Evolutionary conservation across 1,140 invertebrate species (phyloP), one percentile per base, ranked within the genome.

Genomic region (Drosophila prosaltans): DNA sequence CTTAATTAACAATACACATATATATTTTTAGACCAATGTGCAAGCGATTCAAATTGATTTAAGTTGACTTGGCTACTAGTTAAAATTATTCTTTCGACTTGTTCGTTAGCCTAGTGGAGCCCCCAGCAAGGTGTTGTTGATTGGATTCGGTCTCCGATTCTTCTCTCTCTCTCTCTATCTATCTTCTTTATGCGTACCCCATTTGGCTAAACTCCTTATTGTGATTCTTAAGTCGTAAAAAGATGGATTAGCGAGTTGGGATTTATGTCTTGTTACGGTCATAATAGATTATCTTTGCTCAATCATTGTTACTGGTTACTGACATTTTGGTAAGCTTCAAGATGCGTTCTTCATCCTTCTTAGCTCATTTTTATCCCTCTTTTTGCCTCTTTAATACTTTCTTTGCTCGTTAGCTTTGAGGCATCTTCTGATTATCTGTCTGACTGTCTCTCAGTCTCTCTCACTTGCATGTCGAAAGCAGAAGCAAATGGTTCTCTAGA

Each of bases 261-360:
- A 88, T 78, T 88, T 88, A 74, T 78, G 83, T 83, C 83, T 88
- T 78, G 83, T 88, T 86, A 86, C 76, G 83, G 83, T 86, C 83
- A 86, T 88, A 86, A 86, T 88, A 88, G 83, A 86, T 86, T 86
- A 86, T 86, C 83, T 67, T 79, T 81, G 82, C 82, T 86, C 82
- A 86, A 82, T 85, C 81, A 84, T 81, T 84, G 81, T 85, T 82
- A 79, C 45, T 51, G 45, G 45, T 51, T 51, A 51, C 45, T 26
- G 45, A 26, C 45, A 10, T 51, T 51, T 51, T 48, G 45, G 45
- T 48, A 71, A 78, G 60, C 62, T 28, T 28, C 67, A 43, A 64
- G 55, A 43, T 58, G 24, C 28, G 4, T 36, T 36, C 32, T 36
- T 36, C 32, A 36, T 36, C 28, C 28, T 36, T 36, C 6, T 36